Evolutionary conservation across 2,888 invertebrate species (phyloP), one percentile per base, ranked within the genome.

Genomic region (Leucozona laternaria): DNA sequence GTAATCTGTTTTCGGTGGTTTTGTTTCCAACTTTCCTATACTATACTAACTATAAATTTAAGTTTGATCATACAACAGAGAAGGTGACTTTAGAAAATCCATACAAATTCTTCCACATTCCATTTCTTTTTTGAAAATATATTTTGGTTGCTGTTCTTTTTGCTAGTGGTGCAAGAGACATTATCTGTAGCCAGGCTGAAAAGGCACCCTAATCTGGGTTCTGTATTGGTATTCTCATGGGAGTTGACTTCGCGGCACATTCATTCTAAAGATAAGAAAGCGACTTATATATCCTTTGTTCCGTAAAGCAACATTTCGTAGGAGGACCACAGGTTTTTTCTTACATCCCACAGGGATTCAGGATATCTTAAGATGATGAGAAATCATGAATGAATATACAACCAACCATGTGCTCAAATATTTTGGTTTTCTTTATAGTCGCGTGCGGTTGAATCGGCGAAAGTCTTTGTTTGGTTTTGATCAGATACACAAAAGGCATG

Each of bases 321-420:
- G 20, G 13, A 28, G 31, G 43, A 62, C 50, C 40, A 64, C 43
- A 50, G 10, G 20, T 28, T n/a, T 17, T 20, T 60, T 22, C 15
- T 31, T 11, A 7, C 20, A 64, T 48, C 43, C 37, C 13, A 34
- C 37, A 37, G 15, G 40, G 11, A 66, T 66, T 64, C n/a, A 20
- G 58, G 50, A 48, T 34, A 66, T 79, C 64, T 79, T 72, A 79
- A 79, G 75, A 79, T 84, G 75, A 84, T 76, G 71, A 79, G 66
- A 71, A 58, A 73, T 71, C 79, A 37, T 64, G 79, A 84, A 37
- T 79, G 84, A 64, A 79, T 17, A 57, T 2, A 31, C 6, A 6
- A 31, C 0, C 75, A 83, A 79, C 68, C 79, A 70, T 79, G 70
- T 64, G 70, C 79, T 64, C 79, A 64, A 84, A 79, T 84, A 79